Conservation (phyloP, 2,113 vertebrate species). For the Oxyura jamaicensis region DNA sequence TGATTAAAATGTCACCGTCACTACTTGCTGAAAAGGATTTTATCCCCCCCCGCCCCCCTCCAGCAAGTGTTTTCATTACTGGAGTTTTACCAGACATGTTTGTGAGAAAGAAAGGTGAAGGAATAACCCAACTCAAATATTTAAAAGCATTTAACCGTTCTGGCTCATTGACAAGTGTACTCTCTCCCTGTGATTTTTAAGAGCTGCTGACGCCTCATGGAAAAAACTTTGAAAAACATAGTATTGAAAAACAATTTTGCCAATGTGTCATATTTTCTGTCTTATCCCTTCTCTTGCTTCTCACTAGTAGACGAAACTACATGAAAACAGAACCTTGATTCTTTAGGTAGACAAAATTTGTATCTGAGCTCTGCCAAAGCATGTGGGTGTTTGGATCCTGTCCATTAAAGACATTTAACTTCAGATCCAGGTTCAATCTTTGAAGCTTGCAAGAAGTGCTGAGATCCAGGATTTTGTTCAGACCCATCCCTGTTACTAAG, state of each 20-base stretch:
- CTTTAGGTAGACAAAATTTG: conserved; percentile 56
- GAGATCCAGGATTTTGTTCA: conserved; percentile 30
- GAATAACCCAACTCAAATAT: conserved; percentile 61
- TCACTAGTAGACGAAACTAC: conserved; percentile 18
- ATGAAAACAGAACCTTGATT: conserved; percentile 49
- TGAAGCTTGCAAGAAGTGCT: neutral
- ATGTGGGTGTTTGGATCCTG: conserved; percentile 42
- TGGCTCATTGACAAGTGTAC: conserved; percentile 51
- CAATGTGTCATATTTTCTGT: conserved; percentile 64
- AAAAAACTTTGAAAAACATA: conserved; percentile 63
- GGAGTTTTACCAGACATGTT: conserved; percentile 51
- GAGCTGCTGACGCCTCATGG: conserved; percentile 53
- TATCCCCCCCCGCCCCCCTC: neutral
- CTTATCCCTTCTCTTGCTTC: conserved; percentile 27
- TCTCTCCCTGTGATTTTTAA: conserved; percentile 54
- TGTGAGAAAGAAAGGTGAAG: conserved; percentile 61
- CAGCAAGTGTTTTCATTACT: conserved; percentile 64
- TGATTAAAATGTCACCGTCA: conserved; percentile 50
- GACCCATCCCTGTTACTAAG: neutral
- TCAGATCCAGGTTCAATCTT: conserved; percentile 27
- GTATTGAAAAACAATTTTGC: conserved; percentile 64
- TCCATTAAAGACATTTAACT: conserved; percentile 40
- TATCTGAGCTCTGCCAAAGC: conserved; percentile 42
- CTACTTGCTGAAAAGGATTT: conserved; percentile 37
- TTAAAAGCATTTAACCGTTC: conserved; percentile 22